Evolutionary conservation across 2,888 invertebrate species (phyloP), one percentile per base, ranked within the genome.

Genomic region (Cecidostiba fungosa): DNA sequence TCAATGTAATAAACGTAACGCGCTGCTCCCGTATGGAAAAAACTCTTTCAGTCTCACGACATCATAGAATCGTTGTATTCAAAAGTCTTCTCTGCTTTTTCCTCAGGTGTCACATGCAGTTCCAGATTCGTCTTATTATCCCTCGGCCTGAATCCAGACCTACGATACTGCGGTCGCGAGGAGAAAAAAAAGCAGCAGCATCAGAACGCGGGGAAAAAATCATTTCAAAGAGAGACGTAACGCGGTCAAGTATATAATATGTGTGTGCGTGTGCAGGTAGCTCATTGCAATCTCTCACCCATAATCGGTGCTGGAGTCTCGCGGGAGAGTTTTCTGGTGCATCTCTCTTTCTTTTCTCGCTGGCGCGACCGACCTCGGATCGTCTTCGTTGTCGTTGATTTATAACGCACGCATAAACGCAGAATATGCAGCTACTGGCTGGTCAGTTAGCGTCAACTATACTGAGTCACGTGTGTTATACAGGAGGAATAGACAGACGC

Each of bases 221-320:
- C 43, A 72, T 47, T 29, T 59, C 50, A 79, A 79, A 66, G 78
- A 36, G n/a, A 59, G 43, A 26, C 26, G 10, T 39, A 85, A 81
- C 74, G 43, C 85, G 85, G 85, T 81, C 85, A 85, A 85, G 85
- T 80, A 81, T 81, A 77, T 50, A 85, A 81, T 80, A 81, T 81
- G 81, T 50, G 47, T 47, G 8, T 6, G 23, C 23, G 72, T 4
- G 32, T n/a, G 23, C 62, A 26, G 62, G 62, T 19, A n/a, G 54
- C 23, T 26, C 16, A 14, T 54, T 54, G 74, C 74, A 84, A 84
- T 74, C 62, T 66, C 36, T 36, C 66, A 47, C 43, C 72, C 84
- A 74, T 66, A 79, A 73, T 73, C 50, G 66, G 66, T 3, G 39
- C 43, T 26, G 19, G 36, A 72, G n/a, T 77, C 77, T 78, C 78